Conservation (phyloP, 2,797 vertebrate genomes). For the Pangasius mekongensis region DNA sequence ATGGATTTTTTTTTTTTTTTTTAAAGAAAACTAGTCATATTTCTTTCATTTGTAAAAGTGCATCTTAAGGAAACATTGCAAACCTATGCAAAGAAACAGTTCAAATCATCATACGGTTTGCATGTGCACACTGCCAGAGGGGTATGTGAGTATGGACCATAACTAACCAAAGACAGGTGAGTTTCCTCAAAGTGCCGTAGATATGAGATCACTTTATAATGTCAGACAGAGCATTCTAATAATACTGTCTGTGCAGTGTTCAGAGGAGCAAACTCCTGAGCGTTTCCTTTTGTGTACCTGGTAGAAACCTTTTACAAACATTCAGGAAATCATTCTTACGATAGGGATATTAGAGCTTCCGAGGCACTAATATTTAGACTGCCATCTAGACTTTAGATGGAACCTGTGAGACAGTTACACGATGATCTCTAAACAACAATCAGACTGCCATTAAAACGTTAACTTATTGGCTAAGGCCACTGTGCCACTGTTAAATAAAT, state of each 20-base stretch:
- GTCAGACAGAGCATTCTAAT: not conserved
- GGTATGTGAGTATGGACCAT: conserved; percentile 22
- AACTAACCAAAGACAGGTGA: conserved; percentile 38
- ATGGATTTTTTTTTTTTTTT: not conserved
- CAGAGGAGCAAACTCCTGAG: not conserved
- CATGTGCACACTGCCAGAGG: conserved; percentile 13
- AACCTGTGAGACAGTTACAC: not conserved
- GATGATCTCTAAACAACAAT: not conserved
- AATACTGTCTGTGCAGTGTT: not conserved
- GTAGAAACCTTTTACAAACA: not conserved
- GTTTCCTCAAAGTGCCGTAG: conserved; percentile 3
- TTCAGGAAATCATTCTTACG: not conserved
- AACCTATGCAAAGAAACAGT: conserved; percentile 4
- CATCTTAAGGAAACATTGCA: conserved; percentile 12
- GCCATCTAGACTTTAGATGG: not conserved
- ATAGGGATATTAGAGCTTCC: no score
- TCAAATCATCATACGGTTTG: not conserved
- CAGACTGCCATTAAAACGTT: not conserved
- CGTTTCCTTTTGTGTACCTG: not conserved
- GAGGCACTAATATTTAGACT: not conserved
- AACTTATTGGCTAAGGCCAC: not conserved
- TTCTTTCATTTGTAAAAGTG: not conserved
- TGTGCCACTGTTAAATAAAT: not conserved
- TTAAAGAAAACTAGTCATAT: not conserved
- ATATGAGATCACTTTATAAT: conserved; percentile 33